phyloP scores from a whole-genome alignment of 53 echinoderm and acorn worm genomes.

The Temnopleurus reevesii region DNA sequence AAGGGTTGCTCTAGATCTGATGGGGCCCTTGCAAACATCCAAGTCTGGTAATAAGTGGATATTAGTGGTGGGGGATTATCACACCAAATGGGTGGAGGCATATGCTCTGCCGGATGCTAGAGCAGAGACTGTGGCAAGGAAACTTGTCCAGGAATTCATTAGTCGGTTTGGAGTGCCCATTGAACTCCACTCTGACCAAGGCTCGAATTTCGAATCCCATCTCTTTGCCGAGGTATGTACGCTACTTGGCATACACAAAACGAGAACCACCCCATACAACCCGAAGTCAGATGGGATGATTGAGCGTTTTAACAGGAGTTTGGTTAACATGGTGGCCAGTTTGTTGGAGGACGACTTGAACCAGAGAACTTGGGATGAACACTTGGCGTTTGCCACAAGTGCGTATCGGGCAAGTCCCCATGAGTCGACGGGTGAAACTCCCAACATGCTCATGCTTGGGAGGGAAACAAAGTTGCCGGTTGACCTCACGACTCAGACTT shows the following conservation, averaged over 20 bases:
- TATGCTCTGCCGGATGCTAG: conserved; percentile 17
- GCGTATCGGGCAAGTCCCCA: not conserved
- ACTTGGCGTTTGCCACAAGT: conserved; percentile 49
- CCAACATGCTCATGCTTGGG: conserved; percentile 70
- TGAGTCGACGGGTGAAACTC: conserved; percentile 66
- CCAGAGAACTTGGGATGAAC: conserved; percentile 64
- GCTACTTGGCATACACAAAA: conserved; percentile 55
- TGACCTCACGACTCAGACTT: conserved; percentile 34
- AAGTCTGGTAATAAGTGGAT: conserved; percentile 37
- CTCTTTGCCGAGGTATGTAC: conserved; percentile 33
- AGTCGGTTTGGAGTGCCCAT: conserved; percentile 36
- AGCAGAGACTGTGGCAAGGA: conserved; percentile 17
- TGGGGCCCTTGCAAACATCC: conserved; percentile 43
- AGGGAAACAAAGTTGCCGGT: conserved; percentile 55
- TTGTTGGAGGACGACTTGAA: not conserved
- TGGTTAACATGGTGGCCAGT: conserved; percentile 40
- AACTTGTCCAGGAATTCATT: conserved; percentile 22
- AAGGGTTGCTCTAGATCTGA: conserved; percentile 39
- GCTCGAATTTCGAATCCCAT: not conserved
- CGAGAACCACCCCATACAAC: conserved; percentile 50
- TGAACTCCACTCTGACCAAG: conserved; percentile 44
- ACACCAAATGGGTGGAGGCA: conserved; percentile 33
- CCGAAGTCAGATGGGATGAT: conserved; percentile 61
- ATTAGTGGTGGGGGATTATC: conserved; percentile 37
- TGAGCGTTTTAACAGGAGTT: conserved; percentile 54